Evolutionary conservation across 2,113 vertebrate species (phyloP).

Genomic region (Sprattus sprattus): DNA sequence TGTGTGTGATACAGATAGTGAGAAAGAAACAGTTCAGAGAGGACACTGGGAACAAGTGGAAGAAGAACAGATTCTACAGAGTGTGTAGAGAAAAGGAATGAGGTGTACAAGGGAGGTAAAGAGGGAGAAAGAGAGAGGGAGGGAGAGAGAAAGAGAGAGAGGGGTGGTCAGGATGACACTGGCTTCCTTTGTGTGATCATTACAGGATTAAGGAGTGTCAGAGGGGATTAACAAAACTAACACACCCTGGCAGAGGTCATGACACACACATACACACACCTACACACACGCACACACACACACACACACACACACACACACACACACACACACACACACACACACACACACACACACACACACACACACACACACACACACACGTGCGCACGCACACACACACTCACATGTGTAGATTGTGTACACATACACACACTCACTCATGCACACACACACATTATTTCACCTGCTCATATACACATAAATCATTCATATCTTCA

Average conservation of each 20-base stretch:
- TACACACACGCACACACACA: neutral
- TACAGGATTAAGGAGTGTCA: slow-evolving; percentile 10
- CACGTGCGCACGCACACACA: too few species aligned
- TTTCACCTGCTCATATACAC: neutral
- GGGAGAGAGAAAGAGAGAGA: neutral
- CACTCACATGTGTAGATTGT: too few species aligned
- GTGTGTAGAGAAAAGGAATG: neutral
- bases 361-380: neutral
- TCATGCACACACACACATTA: neutral
- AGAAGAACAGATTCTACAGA: neutral
- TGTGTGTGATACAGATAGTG: neutral
- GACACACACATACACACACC: slow-evolving; percentile 14
- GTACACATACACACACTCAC: too few species aligned
- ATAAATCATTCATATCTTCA: neutral
- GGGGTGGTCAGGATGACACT: neutral
- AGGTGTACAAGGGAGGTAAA: neutral
- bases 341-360: neutral
- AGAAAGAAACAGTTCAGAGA: slow-evolving; percentile 20
- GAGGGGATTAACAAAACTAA: slow-evolving; percentile 18
- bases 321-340: neutral
- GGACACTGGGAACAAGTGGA: slow-evolving; percentile 17
- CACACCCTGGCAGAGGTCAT: slow-evolving; percentile 17
- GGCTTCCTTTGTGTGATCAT: slow-evolving; percentile 18
- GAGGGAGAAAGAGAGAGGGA: neutral
- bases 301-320: neutral